phyloP scores from a whole-genome alignment of 2,888 invertebrate genomes.

The Pyrrhosoma nymphula region DNA sequence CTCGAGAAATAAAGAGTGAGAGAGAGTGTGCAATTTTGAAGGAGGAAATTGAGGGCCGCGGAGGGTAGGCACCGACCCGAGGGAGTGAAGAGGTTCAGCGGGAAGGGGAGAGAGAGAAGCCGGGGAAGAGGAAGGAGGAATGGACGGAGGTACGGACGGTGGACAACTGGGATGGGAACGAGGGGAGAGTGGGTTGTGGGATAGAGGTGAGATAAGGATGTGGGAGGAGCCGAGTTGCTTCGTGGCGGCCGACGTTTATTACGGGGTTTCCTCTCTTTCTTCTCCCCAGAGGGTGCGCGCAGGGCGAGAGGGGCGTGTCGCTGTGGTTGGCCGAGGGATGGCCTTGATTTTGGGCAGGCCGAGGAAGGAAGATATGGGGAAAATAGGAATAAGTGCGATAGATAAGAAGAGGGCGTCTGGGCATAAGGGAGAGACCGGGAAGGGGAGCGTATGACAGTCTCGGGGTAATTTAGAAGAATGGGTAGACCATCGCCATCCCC shows the following conservation, averaged over 20 bases:
- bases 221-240: slow-evolving; percentile 15
- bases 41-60: neutral
- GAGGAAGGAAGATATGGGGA: neutral
- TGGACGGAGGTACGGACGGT: no score
- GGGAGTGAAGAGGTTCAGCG: neutral
- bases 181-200: neutral
- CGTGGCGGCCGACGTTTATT: neutral
- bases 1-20: neutral
- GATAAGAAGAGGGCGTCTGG: neutral
- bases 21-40: slow-evolving; percentile 8
- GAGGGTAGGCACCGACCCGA: neutral
- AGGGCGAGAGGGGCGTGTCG: neutral
- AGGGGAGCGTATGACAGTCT: neutral
- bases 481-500: neutral
- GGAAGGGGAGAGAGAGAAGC: neutral
- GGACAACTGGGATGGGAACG: no score
- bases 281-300: neutral
- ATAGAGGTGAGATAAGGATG: neutral
- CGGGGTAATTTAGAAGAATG: neutral
- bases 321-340: neutral
- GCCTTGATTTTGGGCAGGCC: neutral
- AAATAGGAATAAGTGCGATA: neutral
- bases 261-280: neutral
- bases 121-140: neutral
- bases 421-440: neutral